phyloP scores from a whole-genome alignment of 2,113 vertebrate genomes.

The Irena cyanogastra region DNA sequence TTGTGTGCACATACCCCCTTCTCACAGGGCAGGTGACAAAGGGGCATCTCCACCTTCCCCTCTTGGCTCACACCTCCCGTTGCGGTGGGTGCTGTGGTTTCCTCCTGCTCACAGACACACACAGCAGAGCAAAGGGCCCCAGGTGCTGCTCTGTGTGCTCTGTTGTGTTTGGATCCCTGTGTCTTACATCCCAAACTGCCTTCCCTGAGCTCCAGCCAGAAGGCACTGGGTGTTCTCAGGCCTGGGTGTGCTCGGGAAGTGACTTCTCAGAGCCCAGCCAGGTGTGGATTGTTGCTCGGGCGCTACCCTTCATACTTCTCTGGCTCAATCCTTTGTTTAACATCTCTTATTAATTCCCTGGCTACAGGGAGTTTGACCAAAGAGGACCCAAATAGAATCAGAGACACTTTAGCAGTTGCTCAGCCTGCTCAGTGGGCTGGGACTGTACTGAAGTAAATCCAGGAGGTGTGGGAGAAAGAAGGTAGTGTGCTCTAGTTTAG shows the following conservation, averaged over 20 bases:
- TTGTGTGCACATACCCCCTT: background rate
- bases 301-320: background rate
- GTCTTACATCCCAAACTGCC: background rate
- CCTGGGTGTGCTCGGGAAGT: fast-evolving
- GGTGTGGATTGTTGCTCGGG: background rate
- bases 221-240: no score
- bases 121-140: fast-evolving
- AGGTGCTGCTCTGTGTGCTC: background rate
- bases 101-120: background rate
- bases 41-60: background rate
- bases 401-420: background rate
- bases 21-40: background rate
- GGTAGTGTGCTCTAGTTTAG: background rate
- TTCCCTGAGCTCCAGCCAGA: background rate
- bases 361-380: background rate
- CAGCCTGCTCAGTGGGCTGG: background rate
- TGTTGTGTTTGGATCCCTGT: background rate
- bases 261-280: background rate
- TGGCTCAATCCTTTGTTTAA: background rate
- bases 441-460: background rate
- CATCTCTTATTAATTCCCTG: background rate
- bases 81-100: background rate
- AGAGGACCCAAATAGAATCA: background rate
- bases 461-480: background rate
- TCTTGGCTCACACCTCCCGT: fast-evolving